A percentile compares a stretch with the other conserved stretches of the same genome.
Conservation (phyloP, 1,140 invertebrate species). For the Ephestia elutella region DNA sequence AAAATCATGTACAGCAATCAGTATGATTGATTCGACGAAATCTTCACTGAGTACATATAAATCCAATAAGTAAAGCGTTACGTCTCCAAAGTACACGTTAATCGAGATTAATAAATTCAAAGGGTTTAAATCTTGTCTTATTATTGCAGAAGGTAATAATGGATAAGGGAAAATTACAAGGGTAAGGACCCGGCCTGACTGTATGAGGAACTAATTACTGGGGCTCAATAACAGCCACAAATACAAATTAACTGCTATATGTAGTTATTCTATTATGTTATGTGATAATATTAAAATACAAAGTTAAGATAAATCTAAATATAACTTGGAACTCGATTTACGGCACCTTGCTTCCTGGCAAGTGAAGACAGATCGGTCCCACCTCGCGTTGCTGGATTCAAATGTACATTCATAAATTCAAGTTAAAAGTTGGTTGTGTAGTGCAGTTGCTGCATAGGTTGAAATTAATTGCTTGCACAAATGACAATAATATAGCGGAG, state of each 20-base stretch:
- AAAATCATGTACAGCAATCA: background rate
- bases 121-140: background rate
- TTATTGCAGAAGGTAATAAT: background rate
- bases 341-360: background rate
- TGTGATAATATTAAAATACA: background rate
- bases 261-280: too few species aligned
- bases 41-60: background rate
- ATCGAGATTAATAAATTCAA: background rate
- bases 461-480: conserved; percentile 5
- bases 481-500: conserved; percentile 5
- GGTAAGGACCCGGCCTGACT: background rate
- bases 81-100: too few species aligned
- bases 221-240: background rate
- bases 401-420: conserved; percentile 2
- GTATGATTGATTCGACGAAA: background rate
- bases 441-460: background rate
- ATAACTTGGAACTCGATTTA: background rate
- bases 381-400: background rate
- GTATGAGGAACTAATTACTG: background rate
- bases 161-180: background rate
- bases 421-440: conserved; percentile 2
- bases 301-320: background rate
- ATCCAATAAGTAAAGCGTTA: too few species aligned
- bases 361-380: conserved; percentile 1
- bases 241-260: too few species aligned